These are phyloP conservation scores for Brachionus plicatilis DNA, from an alignment of 1,140 invertebrate genomes.

Conservation along the genomic window DNA sequence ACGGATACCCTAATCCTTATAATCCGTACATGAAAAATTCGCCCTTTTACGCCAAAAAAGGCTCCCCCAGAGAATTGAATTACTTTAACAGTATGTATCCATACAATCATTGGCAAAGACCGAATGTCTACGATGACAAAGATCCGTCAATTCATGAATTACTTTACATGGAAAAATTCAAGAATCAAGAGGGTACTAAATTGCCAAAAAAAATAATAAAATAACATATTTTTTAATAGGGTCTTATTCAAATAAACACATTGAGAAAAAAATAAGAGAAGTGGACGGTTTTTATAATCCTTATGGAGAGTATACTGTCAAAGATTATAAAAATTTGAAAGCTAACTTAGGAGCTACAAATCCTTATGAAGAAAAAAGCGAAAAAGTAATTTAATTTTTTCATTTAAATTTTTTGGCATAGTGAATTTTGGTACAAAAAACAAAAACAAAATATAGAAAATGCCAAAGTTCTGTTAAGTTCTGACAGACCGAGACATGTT, in stretches of 20 bases:
- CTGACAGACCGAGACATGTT: no score
- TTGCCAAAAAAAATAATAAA: neutral
- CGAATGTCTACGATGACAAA: neutral
- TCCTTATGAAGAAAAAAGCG: neutral
- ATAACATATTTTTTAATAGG: neutral
- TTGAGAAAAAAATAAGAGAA: neutral
- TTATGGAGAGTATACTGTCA: neutral
- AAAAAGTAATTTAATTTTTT: neutral
- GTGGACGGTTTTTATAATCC: conserved; percentile 38
- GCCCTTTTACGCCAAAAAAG: neutral
- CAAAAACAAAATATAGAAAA: no score
- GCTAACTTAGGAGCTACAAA: neutral
- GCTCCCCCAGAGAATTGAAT: neutral
- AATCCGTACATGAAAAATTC: conserved; percentile 15
- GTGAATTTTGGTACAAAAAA: no score
- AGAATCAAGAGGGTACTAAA: conserved; percentile 18
- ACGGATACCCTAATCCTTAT: neutral
- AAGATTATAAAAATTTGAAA: conserved; percentile 37
- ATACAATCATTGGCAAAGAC: conserved; percentile 12
- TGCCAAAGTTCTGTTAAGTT: no score
- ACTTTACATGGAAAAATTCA: conserved; percentile 21
- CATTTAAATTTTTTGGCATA: no score
- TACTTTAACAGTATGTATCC: neutral
- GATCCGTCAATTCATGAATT: conserved; percentile 34
- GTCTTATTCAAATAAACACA: conserved; percentile 14